These are phyloP conservation scores for Sinopyrophorus schimmeli DNA, from an alignment of 2,888 invertebrate species.

Conservation along the genomic window DNA sequence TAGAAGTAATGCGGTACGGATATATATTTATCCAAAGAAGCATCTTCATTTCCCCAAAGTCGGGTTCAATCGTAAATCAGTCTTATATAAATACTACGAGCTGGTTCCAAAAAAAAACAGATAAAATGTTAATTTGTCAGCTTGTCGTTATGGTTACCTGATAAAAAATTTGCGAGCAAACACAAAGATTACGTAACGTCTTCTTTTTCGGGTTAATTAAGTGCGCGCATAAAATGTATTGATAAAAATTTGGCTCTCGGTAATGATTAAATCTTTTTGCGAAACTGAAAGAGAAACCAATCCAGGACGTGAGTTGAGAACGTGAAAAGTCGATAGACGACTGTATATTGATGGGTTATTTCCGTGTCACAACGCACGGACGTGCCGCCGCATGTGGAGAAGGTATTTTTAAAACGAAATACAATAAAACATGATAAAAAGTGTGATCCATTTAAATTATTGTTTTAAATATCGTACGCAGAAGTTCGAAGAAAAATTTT, in stretches of 20 bases:
- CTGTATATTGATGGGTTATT: slow-evolving; percentile 50
- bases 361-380: slow-evolving; percentile 43
- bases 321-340: slow-evolving; percentile 47
- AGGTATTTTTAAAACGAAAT: slow-evolving; percentile 20
- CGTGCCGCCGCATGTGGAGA: slow-evolving; percentile 30
- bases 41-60: slow-evolving; percentile 39
- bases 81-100: slow-evolving; percentile 35
- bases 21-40: slow-evolving; percentile 40
- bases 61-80: slow-evolving; percentile 40
- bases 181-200: too few species aligned
- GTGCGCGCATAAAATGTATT: slow-evolving; percentile 11
- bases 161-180: background rate
- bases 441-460: too few species aligned
- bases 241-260: slow-evolving; percentile 29
- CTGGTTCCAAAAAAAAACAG: slow-evolving; percentile 20
- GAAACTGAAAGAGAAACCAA: slow-evolving; percentile 47
- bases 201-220: slow-evolving; percentile 3
- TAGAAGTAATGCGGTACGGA: slow-evolving; percentile 31
- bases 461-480: too few species aligned
- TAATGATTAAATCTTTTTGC: slow-evolving; percentile 44
- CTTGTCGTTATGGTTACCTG: background rate
- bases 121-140: slow-evolving; percentile 25
- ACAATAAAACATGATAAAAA: slow-evolving; percentile 13
- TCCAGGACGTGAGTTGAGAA: slow-evolving; percentile 49
- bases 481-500: too few species aligned